Evolutionary conservation across 2,113 vertebrate species (phyloP).

Genomic region (Nibea coibor): DNA sequence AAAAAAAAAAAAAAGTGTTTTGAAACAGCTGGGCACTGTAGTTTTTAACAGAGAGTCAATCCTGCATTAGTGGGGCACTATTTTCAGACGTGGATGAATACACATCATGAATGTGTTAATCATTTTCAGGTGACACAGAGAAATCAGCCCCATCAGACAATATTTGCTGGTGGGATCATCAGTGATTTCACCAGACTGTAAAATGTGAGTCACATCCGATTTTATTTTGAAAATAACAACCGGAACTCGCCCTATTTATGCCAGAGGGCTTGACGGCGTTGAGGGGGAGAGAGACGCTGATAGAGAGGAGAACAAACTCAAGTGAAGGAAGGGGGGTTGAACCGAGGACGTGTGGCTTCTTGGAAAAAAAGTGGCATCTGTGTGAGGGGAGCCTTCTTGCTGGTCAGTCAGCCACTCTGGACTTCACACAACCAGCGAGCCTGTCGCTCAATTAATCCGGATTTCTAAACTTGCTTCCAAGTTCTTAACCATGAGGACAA

Average conservation of each 20-base stretch:
- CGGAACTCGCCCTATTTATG: constrained; percentile 35
- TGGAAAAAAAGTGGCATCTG: constrained; percentile 68
- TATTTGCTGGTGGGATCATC: not conserved
- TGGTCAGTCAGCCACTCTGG: constrained; percentile 65
- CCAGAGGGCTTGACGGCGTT: constrained; percentile 29
- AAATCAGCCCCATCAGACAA: not conserved
- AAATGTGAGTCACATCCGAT: constrained; percentile 7
- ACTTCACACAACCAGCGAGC: constrained; percentile 41
- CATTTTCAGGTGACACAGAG: not conserved
- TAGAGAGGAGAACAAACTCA: constrained; percentile 49
- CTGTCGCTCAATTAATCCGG: constrained; percentile 33
- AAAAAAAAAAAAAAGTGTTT: too few species aligned
- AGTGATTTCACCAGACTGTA: not conserved
- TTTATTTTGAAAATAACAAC: constrained; percentile 63
- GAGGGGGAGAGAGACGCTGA: constrained; percentile 54
- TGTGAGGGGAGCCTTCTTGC: constrained; percentile 60
- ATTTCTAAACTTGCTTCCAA: constrained; percentile 55
- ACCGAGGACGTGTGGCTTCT: constrained; percentile 77
- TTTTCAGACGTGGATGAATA: not conserved
- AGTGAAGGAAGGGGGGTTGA: constrained; percentile 75
- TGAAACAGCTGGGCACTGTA: not conserved
- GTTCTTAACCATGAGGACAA: constrained; percentile 69
- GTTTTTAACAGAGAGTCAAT: not conserved
- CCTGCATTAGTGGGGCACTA: not conserved
- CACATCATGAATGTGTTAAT: too few species aligned